Base-by-base conservation (phyloP, 2,797 vertebrate genomes). In the Notoglanidium macrostoma region DNA sequence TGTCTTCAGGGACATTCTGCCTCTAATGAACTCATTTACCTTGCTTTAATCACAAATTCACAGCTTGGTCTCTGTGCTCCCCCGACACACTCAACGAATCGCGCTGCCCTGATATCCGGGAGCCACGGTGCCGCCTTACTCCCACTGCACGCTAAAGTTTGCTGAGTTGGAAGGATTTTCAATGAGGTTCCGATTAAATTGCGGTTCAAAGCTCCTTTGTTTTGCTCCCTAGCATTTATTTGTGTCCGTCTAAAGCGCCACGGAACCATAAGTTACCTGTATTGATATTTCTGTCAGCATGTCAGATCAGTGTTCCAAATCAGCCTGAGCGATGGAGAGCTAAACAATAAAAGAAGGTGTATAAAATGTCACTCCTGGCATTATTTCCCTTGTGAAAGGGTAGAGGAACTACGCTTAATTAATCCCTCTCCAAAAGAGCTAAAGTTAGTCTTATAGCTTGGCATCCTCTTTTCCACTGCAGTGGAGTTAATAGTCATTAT, bases 11-110 rank as follows among this genome's bases (percentile, higher is more conserved):
- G 89, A 87, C 70, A 67, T 73, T 73, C 87, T 70, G 80, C 83
- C 86, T 89, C 91, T 91, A 91, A 92, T 90, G 87, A 90, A 90
- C 92, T 92, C 79, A 89, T 92, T 92, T 90, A 90, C 89, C 90
- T 90, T 87, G 88, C 87, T 92, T 91, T 92, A 91, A 92, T 92
- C 90, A 91, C 89, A 89, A 87, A 89, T 90, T 91, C 90, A 89
- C 89, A 91, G 89, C 88, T 89, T 88, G 89, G 84, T 81, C 83
- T 85, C 32, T 29, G 44, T 12, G 63, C 80, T 88, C 89, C 88
- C 88, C 73, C 14, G 85, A 85, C 54, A 26, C 82, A 83, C 81
- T 78, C 74, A 65, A 84, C 81, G 83, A 88, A 85, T 88, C 80
- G 61, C 57, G 23, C 40, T 54, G 72, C 78, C 86, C 86, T 86